phyloP scores from a whole-genome alignment of 2,888 invertebrate genomes.

The Phyllotreta cruciferae region DNA sequence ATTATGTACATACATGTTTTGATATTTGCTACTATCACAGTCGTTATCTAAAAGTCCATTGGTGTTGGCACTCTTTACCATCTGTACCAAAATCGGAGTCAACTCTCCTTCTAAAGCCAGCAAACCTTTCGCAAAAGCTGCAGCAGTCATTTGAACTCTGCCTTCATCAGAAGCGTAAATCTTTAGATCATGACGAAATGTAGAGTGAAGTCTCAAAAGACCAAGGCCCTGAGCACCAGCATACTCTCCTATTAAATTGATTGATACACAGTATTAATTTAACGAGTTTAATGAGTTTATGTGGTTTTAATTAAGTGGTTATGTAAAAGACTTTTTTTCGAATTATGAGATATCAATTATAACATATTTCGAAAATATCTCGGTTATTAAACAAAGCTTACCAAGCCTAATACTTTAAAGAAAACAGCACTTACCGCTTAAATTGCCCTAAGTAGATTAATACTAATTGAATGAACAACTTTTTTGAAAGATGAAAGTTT shows the following conservation, averaged over 20 bases:
- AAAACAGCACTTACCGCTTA: too few species aligned
- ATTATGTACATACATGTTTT: constrained; percentile 77
- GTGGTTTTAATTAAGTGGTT: too few species aligned
- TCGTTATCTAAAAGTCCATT: constrained; percentile 98
- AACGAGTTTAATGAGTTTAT: too few species aligned
- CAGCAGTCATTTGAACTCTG: constrained; percentile 99
- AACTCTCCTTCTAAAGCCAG: constrained; percentile 97
- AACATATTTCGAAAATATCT: too few species aligned
- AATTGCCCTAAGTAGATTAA: too few species aligned
- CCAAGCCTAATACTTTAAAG: too few species aligned
- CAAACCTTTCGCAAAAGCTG: constrained; percentile 98
- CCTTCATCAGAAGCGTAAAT: constrained; percentile 99
- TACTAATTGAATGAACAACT: too few species aligned
- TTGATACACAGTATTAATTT: too few species aligned
- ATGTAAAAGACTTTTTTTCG: too few species aligned
- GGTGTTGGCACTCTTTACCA: constrained; percentile 99
- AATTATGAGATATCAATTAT: too few species aligned
- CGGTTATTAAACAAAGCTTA: too few species aligned
- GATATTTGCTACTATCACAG: constrained; percentile 94
- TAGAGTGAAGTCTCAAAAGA: constrained; percentile 92
- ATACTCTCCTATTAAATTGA: constrained; percentile 71
- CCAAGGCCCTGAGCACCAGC: constrained; percentile 95
- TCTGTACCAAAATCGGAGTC: constrained; percentile 98
- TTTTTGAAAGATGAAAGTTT: too few species aligned
- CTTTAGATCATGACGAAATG: constrained; percentile 98